Percentiles rank a stretch among this genome's conserved stretches.
phyloP scores from a whole-genome alignment of 2,888 invertebrate genomes.

The Synergus gifuensis region DNA sequence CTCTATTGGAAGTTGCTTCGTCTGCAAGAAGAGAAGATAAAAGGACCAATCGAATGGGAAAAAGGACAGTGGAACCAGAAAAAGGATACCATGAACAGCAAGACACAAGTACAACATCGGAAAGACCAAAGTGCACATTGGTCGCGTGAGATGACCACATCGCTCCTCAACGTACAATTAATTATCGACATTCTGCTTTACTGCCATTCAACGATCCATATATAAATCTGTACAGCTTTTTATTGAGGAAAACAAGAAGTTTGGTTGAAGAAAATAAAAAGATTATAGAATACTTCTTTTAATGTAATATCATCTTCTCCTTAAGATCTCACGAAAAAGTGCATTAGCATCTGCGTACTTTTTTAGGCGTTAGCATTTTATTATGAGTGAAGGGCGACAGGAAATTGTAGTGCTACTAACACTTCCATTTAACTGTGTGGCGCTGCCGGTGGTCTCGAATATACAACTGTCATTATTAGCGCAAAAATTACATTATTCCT shows the following conservation, averaged over 20 bases:
- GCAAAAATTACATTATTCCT: conserved; percentile 7
- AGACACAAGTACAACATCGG: conserved; percentile 37
- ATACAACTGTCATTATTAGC: conserved; percentile 19
- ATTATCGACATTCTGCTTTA: conserved; percentile 66
- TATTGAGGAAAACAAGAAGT: neutral
- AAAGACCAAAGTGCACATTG: conserved; percentile 54
- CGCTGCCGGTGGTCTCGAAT: conserved; percentile 31
- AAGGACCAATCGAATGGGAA: conserved; percentile 12
- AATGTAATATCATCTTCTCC: too few relatives aligned
- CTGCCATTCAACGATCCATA: conserved; percentile 5
- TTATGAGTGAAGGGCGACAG: neutral
- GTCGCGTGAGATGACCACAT: conserved; percentile 73
- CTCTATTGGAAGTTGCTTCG: conserved; percentile 17
- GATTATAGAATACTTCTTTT: neutral
- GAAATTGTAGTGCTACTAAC: neutral
- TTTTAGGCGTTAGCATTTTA: neutral
- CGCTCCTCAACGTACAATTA: conserved; percentile 72
- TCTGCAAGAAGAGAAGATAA: conserved; percentile 17
- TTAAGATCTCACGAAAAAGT: too few relatives aligned
- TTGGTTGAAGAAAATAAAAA: neutral
- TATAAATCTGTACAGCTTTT: conserved; percentile 33
- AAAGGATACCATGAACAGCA: conserved; percentile 42
- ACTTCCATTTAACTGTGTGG: conserved; percentile 13
- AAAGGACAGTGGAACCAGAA: conserved; percentile 24
- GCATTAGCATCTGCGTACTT: neutral